Evolutionary conservation across 2,888 invertebrate genomes (phyloP), one percentile per base, ranked within the genome.

Genomic region (Stenodera caucasica): DNA sequence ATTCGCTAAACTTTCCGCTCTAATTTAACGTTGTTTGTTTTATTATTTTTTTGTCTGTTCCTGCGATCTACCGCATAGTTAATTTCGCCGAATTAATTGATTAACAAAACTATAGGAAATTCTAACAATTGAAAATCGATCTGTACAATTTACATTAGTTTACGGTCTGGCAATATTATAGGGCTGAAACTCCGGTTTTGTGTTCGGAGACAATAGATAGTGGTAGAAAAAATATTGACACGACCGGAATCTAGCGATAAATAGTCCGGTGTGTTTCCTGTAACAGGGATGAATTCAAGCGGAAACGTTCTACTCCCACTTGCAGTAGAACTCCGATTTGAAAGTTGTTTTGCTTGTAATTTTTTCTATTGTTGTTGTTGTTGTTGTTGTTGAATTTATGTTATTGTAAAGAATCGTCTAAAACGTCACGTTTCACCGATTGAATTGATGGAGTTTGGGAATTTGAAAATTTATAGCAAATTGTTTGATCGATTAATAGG

Each of bases 221-320:
- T 45, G 6, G 14, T 26, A 45, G 56, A 60, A 60, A 59, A 59
- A 60, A 56, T 60, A 56, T 35, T 53, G 55, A 55, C 56, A 33
- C 51, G 30, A 56, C 40, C 37, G 35, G 52, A 60, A 56, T 60
- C 35, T 40, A 18, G 32, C 55, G 12, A 55, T 55, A 59, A 49
- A 55, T 52, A 49, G 26, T 52, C 40, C n/a, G 33, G 23, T 45
- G 50, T 26, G 33, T 32, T 37, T 53, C 18, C 50, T 15, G 45
- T 40, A 50, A 58, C 49, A 37, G 37, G 29, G 30, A 32, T 23
- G 37, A 55, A 59, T 26, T 45, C 50, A 23, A 49, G 45, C 45
- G 45, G 45, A 45, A 45, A 12, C 11, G 11, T 45, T 45, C 7
- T 21, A 21, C 21, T 45, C 9, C 14, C 9, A 32, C 32, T 35